phyloP scores from a whole-genome alignment of 2,888 invertebrate genomes.

The Ypsolopha sequella region DNA sequence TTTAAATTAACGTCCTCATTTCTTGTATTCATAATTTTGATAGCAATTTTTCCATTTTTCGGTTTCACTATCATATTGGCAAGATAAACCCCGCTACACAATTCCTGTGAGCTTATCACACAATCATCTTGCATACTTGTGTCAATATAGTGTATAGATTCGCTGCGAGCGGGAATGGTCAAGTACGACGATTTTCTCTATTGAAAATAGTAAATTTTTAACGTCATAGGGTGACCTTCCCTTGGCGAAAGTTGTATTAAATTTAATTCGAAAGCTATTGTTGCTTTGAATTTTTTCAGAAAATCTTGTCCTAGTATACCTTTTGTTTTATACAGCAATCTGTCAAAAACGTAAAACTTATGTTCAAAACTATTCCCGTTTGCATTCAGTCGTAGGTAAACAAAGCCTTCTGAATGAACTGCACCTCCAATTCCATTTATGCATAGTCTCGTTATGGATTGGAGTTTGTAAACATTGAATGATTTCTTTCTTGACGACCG shows the following conservation, averaged over 20 bases:
- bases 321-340: not conserved
- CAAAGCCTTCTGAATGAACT: conserved; percentile 6
- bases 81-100: conserved; percentile 7
- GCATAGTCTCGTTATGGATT: conserved; percentile 8
- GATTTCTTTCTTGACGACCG: conserved; percentile 8
- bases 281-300: not conserved
- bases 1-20: conserved; percentile 5
- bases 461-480: conserved; percentile 6
- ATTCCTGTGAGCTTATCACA: conserved; percentile 7
- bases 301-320: conserved; percentile 3
- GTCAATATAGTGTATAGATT: conserved; percentile 9
- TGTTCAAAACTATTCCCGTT: not conserved
- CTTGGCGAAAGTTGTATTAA: no score
- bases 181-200: not conserved
- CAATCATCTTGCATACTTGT: conserved; percentile 8
- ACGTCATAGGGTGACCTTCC: no score
- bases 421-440: conserved; percentile 11
- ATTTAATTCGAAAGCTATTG: not conserved
- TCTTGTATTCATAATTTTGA: conserved; percentile 7
- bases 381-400: conserved; percentile 4
- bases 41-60: conserved; percentile 5
- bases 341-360: conserved; percentile 7
- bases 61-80: conserved; percentile 7
- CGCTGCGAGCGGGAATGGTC: conserved; percentile 6
- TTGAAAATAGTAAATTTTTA: no score